These are phyloP conservation scores for Exocentrus adspersus DNA, from an alignment of 2,888 invertebrate genomes.

Conservation along the genomic window DNA sequence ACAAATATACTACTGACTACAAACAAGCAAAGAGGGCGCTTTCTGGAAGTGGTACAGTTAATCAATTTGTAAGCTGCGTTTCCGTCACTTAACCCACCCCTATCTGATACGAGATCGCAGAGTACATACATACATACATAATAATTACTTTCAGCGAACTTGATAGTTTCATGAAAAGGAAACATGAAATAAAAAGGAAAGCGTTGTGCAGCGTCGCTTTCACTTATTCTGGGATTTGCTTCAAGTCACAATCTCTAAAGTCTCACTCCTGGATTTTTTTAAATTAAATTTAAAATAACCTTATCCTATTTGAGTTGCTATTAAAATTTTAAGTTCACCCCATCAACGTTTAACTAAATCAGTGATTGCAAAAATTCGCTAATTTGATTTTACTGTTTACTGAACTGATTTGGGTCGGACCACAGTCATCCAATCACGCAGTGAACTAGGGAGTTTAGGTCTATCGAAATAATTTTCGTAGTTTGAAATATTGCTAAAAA, in stretches of 20 bases:
- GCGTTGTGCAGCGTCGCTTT: no score
- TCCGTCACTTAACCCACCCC: constrained; percentile 12
- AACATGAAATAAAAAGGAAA: background rate
- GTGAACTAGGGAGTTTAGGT: background rate
- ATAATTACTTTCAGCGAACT: background rate
- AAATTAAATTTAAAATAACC: no score
- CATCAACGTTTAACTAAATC: no score
- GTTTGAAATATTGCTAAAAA: background rate
- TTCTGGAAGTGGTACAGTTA: constrained; percentile 9
- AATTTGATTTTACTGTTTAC: no score
- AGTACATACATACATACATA: constrained; percentile 14
- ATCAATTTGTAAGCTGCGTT: constrained; percentile 13
- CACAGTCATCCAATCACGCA: background rate
- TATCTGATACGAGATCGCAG: constrained; percentile 1
- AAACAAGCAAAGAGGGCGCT: constrained; percentile 6
- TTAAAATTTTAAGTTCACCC: no score
- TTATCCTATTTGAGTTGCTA: no score
- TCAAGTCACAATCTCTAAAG: no score
- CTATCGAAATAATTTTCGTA: background rate
- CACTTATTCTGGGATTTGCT: background rate
- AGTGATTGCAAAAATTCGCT: no score
- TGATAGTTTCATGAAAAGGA: background rate
- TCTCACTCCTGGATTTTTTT: no score
- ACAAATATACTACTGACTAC: no score
- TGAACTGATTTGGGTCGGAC: no score